Conservation (phyloP, 92 coral and sea anemone species). For the Parazoanthus swiftii region DNA sequence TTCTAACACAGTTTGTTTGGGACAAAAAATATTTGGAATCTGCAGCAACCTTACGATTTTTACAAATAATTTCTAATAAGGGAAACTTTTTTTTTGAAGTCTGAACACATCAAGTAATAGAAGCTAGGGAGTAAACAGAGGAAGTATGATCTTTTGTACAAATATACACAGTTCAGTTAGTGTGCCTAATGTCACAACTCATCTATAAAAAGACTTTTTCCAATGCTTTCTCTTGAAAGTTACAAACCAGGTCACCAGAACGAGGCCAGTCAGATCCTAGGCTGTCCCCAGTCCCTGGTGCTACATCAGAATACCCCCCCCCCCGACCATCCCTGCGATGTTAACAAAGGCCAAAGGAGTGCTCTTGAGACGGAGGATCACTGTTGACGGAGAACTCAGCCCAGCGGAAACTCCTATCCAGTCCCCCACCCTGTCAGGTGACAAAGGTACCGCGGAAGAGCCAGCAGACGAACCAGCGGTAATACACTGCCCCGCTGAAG, state of each 20-base stretch:
- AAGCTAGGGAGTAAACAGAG: background rate
- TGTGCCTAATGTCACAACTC: background rate
- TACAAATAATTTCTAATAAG: background rate
- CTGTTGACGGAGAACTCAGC: conserved; percentile 13
- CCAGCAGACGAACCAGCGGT: conserved; percentile 22
- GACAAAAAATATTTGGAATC: too few relatives aligned
- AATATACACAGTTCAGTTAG: too few relatives aligned
- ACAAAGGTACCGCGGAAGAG: conserved; percentile 19
- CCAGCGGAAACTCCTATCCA: conserved; percentile 9
- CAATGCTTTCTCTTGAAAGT: background rate
- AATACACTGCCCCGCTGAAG: conserved; percentile 48
- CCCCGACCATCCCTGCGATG: conserved; percentile 34
- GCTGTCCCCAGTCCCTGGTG: conserved; percentile 31
- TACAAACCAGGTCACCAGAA: conserved; percentile 10
- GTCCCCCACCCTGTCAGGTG: conserved; percentile 10
- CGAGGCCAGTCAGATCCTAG: conserved; percentile 27
- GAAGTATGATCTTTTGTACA: background rate
- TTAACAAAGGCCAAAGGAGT: conserved; percentile 49
- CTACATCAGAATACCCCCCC: conserved; percentile 4
- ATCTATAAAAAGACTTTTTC: background rate
- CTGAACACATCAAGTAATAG: background rate
- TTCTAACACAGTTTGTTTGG: too few relatives aligned
- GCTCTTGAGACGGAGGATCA: conserved; percentile 29
- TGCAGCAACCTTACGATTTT: too few relatives aligned
- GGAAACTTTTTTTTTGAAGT: background rate